Evolutionary conservation across 2,888 invertebrate species (phyloP), one percentile per base, ranked within the genome.

Genomic region (Dryobota labecula): DNA sequence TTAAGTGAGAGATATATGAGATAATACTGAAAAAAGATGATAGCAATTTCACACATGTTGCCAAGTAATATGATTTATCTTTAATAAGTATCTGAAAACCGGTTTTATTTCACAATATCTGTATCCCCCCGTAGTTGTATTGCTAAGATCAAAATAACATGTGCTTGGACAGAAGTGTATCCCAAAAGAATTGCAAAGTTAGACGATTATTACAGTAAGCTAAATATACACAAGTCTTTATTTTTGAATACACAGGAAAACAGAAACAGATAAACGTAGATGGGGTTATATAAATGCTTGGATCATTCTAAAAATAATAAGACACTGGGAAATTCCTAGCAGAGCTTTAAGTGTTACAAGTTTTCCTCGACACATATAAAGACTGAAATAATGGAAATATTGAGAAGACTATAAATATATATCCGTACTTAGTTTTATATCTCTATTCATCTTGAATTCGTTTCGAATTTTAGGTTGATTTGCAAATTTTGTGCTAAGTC

Each of bases 31-130:
- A 58, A 30, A 20, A 63, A 33, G 36, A 47, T 47, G 24, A 73
- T 53, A 41, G 36, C 54, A 73, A 61, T 73, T 73, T 73, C 47
- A 49, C 43, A 64, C 53, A 24, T 20, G 51, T 73, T 77, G 45
- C 49, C 45, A 67, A 51, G 38, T 24, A 57, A 67, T 57, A 36
- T 30, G 9, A 53, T 64, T 78, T 57, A 27, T 51, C 51, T 51
- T 51, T 49, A 2, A 2, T 51, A 51, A 27, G 27, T 51, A 51
- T 51, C 24, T 24, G 15, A 51, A 15, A 51, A 51, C 2, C 51
- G 51, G 27, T 27, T 27, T 15, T 51, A 27, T 51, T 15, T 51
- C 27, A 51, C 15, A 15, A 15, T 27, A 51, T 70, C 36, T 27
- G 18, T 51, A 18, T 41, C 8, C 24, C 7, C 13, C 13, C 20